Conservation (phyloP, 2,113 vertebrate genomes). For the Cyanoderma ruficeps region DNA sequence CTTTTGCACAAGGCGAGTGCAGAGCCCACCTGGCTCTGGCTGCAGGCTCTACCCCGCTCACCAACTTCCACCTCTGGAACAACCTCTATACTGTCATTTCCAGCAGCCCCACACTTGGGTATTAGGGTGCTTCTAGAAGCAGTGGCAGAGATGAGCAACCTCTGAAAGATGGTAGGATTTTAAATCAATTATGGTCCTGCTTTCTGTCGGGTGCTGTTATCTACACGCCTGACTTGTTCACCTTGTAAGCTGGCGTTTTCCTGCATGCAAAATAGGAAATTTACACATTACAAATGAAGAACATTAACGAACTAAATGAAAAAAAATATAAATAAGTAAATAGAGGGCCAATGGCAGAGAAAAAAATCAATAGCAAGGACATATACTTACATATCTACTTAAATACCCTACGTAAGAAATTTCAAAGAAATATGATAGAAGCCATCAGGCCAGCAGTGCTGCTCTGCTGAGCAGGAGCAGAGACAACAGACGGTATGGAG, state of each 20-base stretch:
- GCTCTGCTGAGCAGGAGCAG: background rate
- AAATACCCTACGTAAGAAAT: background rate
- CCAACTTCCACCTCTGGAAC: background rate
- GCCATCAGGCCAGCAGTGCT: background rate
- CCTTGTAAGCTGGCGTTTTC: background rate
- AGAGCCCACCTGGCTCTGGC: background rate
- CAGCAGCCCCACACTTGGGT: background rate
- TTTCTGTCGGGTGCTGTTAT: background rate
- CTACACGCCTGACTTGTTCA: background rate
- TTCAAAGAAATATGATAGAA: background rate
- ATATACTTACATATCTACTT: background rate
- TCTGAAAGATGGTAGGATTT: background rate
- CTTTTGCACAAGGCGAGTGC: background rate
- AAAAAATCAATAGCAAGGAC: background rate
- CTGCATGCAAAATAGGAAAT: background rate
- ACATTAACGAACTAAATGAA: background rate
- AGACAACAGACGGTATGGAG: background rate
- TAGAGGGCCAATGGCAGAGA: background rate
- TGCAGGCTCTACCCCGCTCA: background rate
- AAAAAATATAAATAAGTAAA: background rate
- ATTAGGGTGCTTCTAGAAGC: background rate
- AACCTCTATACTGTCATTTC: background rate
- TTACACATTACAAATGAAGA: background rate
- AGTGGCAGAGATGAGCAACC: background rate
- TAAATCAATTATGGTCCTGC: background rate